Base-by-base conservation (phyloP, 1,140 invertebrate species). In the Eumaeus atala region DNA sequence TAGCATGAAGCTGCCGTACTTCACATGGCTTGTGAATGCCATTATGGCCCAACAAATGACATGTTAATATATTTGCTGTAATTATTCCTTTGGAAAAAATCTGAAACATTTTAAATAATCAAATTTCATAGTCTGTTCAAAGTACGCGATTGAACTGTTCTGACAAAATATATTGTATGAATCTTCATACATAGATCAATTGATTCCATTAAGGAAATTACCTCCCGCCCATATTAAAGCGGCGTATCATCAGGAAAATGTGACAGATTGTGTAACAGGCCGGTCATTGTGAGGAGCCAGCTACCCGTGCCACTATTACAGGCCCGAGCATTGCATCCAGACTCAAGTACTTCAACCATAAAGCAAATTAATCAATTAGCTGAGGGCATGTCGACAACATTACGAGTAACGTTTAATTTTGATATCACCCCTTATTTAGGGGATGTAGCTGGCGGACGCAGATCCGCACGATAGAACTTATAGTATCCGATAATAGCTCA, bases 301-400 rank as follows among this genome's bases (percentile, higher is more conserved):
- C 64, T 67, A 73, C 63, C 79, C 82, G 75, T 84, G 65, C 65
- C 48, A 49, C 66, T 73, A 80, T 84, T 84, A 79, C 65, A 57
- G 54, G 64, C 54, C 58, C 65, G 70, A 70, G 77, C 80, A 74
- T 74, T 77, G 74, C 80, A 77, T 53, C 74, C 67, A 59, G 61
- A 56, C 72, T 77, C 74, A 70, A 77, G 77, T 77, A 71, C 66
- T 65, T 67, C 73, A 66, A 78, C 82, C 82, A 83, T 85, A 85
- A 85, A 85, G 77, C 79, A 85, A 85, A 85, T 83, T 85, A 85
- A 85, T 85, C 82, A 85, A 85, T 85, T 85, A 85, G 77, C 71
- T 61, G 69, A 70, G 80, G 82, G 82, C 82, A 83, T 83, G 81
- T 85, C 82, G 76, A 81, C 77, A 77, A 72, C 74, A 80, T 81